Conservation (phyloP, 2,797 vertebrate genomes). For the Thunnus albacares region DNA sequence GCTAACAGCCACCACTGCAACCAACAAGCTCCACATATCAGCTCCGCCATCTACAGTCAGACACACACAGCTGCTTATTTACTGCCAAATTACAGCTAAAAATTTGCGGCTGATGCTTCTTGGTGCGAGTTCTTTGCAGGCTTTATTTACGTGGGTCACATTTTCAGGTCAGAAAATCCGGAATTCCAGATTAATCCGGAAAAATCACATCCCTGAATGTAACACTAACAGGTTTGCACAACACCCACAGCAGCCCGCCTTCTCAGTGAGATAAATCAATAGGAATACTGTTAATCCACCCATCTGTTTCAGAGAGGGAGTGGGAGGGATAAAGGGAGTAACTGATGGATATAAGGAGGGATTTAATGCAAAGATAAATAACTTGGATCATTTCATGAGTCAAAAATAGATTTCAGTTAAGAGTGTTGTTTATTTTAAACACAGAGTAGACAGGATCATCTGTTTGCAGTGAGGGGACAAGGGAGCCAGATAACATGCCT, state of each 20-base stretch:
- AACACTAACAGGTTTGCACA: conserved; percentile 1
- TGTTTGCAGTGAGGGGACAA: conserved; percentile 32
- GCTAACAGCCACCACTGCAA: no score
- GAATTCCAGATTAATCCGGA: no score
- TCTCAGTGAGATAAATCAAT: conserved; percentile 52
- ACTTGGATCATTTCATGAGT: conserved; percentile 35
- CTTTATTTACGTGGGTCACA: no score
- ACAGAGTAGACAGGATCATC: conserved; percentile 33
- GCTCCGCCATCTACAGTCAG: no score
- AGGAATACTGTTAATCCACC: conserved; percentile 44
- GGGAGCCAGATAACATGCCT: conserved; percentile 17
- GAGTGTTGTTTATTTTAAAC: conserved; percentile 29
- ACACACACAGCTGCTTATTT: no score
- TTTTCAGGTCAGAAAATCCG: no score
- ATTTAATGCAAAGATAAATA: conserved; percentile 57
- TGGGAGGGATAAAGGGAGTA: conserved; percentile 35
- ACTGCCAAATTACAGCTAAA: no score
- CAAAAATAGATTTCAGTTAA: conserved; percentile 52
- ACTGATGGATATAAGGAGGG: conserved; percentile 27
- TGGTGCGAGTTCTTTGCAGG: no score
- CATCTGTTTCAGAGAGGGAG: conserved; percentile 38
- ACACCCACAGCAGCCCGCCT: conserved; percentile 22
- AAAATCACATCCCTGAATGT: no score
- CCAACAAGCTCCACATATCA: no score
- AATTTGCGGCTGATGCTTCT: no score